Evolutionary conservation across 1,140 invertebrate species (phyloP), one percentile per base, ranked within the genome.

Genomic region (Drosophila pseudoananassae): DNA sequence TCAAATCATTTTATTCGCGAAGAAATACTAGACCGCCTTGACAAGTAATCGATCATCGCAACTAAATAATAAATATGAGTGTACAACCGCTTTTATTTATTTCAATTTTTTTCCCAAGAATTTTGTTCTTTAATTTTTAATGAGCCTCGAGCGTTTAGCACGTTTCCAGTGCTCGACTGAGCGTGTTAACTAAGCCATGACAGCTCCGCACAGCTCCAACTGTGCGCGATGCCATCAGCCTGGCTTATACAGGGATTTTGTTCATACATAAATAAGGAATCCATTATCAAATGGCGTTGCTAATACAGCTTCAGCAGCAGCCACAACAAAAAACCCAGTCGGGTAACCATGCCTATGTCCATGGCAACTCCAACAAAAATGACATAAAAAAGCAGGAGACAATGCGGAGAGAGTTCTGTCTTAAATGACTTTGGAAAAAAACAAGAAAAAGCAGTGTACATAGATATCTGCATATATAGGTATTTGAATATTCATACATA

Each of bases 231-330:
- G 51, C 57, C 63, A 65, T 65, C 63, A 63, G 45, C 45, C 56
- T n/a, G 23, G 51, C 31, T 45, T 63, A 65, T 46, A 59, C 45
- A 27, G 70, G 54, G 54, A 74, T 65, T 63, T 65, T 40, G 61
- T 57, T 77, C 77, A 77, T 80, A 84, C 73, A 84, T 85, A 80
- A 85, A 84, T 77, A 74, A 84, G 56, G 60, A 71, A 80, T 56
- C 81, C 82, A 85, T 87, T 85, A 85, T 85, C 82, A 85, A 85
- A 85, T 84, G 81, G 64, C 73, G 68, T 71, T 61, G 68, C 68
- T 80, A 78, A 82, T 78, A 83, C 36, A 63, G 55, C 51, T 31
- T 43, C 53, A 49, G 31, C 49, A 14, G 38, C 40, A 15, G 15
- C 40, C 40, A 45, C 40, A 45, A 45, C 40, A 20, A 45, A 36